phyloP scores from a whole-genome alignment of 2,797 vertebrate species.

The Chaetophractus vellerosus region DNA sequence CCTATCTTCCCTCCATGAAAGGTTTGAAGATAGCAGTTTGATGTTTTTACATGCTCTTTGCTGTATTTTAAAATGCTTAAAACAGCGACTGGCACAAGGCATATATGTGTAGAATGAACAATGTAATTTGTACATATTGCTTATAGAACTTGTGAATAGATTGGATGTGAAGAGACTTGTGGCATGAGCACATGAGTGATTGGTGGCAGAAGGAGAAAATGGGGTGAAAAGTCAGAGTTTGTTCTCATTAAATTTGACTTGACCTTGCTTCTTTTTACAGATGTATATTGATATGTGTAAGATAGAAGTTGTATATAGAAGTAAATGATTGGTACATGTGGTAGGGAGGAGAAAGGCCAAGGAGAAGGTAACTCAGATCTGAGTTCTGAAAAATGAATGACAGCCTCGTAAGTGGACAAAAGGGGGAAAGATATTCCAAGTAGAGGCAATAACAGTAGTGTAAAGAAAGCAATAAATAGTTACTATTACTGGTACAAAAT shows the following conservation, averaged over 20 bases:
- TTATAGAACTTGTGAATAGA: background rate
- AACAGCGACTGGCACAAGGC: background rate
- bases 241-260: background rate
- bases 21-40: background rate
- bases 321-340: background rate
- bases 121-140: background rate
- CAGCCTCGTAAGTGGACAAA: background rate
- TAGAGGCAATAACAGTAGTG: background rate
- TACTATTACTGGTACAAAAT: background rate
- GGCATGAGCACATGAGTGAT: background rate
- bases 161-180: background rate
- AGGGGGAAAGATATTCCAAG: background rate
- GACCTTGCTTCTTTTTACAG: background rate
- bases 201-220: background rate
- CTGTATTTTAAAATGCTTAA: background rate
- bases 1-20: background rate
- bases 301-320: background rate
- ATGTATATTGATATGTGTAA: background rate
- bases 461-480: background rate
- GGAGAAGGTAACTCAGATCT: background rate
- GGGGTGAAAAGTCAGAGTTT: background rate
- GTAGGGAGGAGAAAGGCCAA: background rate
- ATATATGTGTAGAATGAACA: background rate
- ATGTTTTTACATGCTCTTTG: slow-evolving; percentile 10
- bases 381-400: slow-evolving; percentile 23